phyloP scores from a whole-genome alignment of 1,140 invertebrate genomes.

The Procambarus clarkii region DNA sequence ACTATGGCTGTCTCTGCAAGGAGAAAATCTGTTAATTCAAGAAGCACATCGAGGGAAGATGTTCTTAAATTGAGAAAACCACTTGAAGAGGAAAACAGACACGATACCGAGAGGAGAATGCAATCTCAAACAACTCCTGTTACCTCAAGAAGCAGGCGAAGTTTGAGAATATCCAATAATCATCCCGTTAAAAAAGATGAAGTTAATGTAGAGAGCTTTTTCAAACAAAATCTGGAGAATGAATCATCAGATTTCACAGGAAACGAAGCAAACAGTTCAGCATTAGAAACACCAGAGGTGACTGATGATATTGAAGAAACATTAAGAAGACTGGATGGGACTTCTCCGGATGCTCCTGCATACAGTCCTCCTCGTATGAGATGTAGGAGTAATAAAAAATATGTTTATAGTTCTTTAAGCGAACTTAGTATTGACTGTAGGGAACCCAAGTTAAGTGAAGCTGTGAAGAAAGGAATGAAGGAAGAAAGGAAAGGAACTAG shows the following conservation, averaged over 20 bases:
- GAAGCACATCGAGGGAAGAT: background rate
- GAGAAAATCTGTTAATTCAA: background rate
- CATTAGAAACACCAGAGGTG: background rate
- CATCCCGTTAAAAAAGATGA: background rate
- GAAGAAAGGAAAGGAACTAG: background rate
- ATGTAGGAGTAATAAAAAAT: background rate
- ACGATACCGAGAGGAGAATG: background rate
- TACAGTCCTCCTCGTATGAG: background rate
- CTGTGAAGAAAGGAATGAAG: background rate
- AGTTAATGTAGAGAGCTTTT: background rate
- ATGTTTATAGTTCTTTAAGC: background rate
- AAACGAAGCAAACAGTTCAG: background rate
- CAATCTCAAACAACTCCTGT: background rate
- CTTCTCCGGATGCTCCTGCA: background rate
- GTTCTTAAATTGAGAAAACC: background rate
- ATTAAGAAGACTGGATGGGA: constrained; percentile 43
- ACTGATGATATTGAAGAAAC: constrained; percentile 56
- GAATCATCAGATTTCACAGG: background rate
- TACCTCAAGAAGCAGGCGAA: background rate
- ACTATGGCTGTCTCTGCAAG: background rate
- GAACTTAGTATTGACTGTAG: background rate
- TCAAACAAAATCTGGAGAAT: background rate
- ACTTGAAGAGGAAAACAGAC: background rate
- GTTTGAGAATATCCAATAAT: background rate
- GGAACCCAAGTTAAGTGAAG: background rate